Conservation (phyloP, 1,140 invertebrate species). For the Plodia interpunctella region DNA sequence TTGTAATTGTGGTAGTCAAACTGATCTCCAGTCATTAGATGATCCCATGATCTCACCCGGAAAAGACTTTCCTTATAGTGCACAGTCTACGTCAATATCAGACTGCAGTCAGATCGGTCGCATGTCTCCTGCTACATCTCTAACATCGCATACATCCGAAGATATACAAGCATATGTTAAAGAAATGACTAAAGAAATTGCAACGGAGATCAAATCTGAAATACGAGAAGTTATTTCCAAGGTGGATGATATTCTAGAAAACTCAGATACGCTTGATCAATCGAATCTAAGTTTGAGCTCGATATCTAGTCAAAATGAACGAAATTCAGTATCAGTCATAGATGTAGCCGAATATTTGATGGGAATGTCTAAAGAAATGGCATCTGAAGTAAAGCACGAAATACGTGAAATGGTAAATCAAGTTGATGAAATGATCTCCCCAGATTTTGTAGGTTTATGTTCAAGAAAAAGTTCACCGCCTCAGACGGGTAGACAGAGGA, state of each 20-base stretch:
- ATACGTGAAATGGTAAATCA: conserved; percentile 84
- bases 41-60: conserved; percentile 76
- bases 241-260: conserved; percentile 86
- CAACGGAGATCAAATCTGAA: conserved; percentile 89
- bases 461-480: conserved; percentile 67
- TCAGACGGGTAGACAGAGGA: conserved; percentile 54
- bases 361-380: conserved; percentile 87
- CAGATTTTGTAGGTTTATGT: conserved; percentile 58
- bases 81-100: conserved; percentile 66
- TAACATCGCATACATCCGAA: conserved; percentile 79
- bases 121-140: conserved; percentile 78
- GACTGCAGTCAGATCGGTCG: conserved; percentile 78
- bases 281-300: conserved; percentile 67
- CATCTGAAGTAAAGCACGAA: conserved; percentile 86
- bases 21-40: conserved; percentile 81
- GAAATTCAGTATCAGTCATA: conserved; percentile 83
- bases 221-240: conserved; percentile 87
- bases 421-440: conserved; percentile 83
- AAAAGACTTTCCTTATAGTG: conserved; percentile 70
- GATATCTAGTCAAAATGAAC: conserved; percentile 67
- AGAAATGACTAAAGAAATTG: conserved; percentile 86
- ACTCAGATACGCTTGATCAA: conserved; percentile 76
- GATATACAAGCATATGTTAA: conserved; percentile 85
- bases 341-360: conserved; percentile 86
- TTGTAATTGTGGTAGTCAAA: conserved; percentile 85